Percentiles rank a stretch among this genome's conserved stretches.
phyloP scores from a whole-genome alignment of 2,113 vertebrate species.

The Archilochus colubris region DNA sequence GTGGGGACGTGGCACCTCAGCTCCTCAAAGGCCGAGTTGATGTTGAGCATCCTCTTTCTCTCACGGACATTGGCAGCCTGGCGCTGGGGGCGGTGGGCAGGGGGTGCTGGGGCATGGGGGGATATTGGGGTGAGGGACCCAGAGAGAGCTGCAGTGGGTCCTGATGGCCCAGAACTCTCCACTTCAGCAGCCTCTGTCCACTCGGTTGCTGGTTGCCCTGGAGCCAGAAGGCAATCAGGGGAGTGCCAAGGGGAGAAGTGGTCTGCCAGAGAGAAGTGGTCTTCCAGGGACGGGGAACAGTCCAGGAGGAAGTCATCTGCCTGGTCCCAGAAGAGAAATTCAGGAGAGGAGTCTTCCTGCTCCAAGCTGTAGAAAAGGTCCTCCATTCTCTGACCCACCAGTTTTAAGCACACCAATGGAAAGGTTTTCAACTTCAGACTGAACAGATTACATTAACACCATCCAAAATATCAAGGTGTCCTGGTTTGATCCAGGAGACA shows the following conservation, averaged over 20 bases:
- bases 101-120: background rate
- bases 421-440: background rate
- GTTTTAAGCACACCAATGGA: no score
- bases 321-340: slow-evolving; percentile 77
- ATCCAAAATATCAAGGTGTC: background rate
- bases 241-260: slow-evolving; percentile 64
- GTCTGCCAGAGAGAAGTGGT: slow-evolving; percentile 42
- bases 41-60: slow-evolving; percentile 81
- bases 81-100: slow-evolving; percentile 10
- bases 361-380: slow-evolving; percentile 71
- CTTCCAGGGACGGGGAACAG: slow-evolving; percentile 30
- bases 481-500: no score
- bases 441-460: background rate
- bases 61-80: slow-evolving; percentile 82
- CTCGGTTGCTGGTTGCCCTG: background rate
- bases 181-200: slow-evolving; percentile 59
- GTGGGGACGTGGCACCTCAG: slow-evolving; percentile 81
- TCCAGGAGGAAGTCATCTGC: slow-evolving; percentile 67
- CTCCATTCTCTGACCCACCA: slow-evolving; percentile 56
- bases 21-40: slow-evolving; percentile 80
- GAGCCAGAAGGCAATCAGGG: slow-evolving; percentile 37
- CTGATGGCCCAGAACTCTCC: slow-evolving; percentile 54
- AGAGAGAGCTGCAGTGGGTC: no score
- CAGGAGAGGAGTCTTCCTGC: slow-evolving; percentile 56
- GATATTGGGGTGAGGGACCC: no score